Percentiles rank a stretch among this genome's conserved stretches.
Evolutionary conservation across 2,797 vertebrate genomes (phyloP).

Genomic region (Columba guinea): DNA sequence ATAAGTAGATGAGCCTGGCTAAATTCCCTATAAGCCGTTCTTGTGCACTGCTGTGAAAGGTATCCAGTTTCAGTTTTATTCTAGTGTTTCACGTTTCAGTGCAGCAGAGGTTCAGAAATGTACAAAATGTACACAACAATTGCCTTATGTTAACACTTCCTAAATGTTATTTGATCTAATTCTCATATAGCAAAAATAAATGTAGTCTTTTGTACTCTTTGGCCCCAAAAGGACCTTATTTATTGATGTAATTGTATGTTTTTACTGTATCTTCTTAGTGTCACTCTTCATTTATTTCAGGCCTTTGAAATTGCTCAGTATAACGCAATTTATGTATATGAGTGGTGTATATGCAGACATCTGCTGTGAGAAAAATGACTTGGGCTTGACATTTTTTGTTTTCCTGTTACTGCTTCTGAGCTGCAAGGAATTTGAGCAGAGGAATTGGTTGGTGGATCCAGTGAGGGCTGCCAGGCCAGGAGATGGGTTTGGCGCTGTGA

Average conservation of each 20-base stretch:
- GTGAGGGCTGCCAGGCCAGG: background rate
- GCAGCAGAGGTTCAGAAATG: background rate
- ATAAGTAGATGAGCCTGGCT: background rate
- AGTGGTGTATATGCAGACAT: background rate
- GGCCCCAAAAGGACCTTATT: background rate
- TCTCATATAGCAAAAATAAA: background rate
- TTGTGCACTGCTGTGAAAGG: background rate
- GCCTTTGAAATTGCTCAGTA: background rate
- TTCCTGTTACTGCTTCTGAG: background rate
- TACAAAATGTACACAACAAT: background rate
- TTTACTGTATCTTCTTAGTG: background rate
- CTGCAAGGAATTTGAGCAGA: background rate
- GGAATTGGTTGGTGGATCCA: background rate
- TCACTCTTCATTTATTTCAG: background rate
- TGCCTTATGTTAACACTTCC: background rate
- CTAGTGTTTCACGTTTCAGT: background rate
- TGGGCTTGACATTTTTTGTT: background rate
- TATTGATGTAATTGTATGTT: background rate
- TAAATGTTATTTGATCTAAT: background rate
- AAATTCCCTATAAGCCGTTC: background rate
- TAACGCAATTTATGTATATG: background rate
- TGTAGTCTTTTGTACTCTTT: background rate
- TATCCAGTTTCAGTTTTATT: background rate
- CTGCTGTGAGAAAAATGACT: background rate
- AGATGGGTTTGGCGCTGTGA: background rate